Conservation (phyloP, 2,113 vertebrate species). For the Pipra filicauda region DNA sequence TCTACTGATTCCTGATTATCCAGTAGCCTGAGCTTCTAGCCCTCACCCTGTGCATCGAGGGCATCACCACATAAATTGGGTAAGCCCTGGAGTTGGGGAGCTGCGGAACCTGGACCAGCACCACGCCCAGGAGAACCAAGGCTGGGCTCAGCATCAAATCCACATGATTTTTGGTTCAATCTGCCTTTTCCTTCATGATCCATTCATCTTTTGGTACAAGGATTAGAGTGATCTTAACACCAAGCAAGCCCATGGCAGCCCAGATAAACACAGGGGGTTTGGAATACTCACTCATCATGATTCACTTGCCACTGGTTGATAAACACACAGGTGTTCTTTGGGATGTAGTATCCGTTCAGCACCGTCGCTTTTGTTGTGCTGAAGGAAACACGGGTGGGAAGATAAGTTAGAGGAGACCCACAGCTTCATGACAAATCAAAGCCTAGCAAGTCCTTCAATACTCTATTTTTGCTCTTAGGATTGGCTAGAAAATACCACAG, state of each 20-base stretch:
- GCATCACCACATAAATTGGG: fast-evolving
- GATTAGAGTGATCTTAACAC: fast-evolving
- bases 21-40: neutral
- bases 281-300: constrained; percentile 87
- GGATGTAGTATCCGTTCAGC: constrained; percentile 88
- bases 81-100: neutral
- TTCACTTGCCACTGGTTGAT: constrained; percentile 97
- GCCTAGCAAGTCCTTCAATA: neutral
- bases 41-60: neutral
- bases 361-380: constrained; percentile 85
- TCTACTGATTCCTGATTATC: neutral
- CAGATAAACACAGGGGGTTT: fast-evolving
- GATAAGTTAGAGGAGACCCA: neutral
- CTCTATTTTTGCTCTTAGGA: neutral
- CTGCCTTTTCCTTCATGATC: fast-evolving
- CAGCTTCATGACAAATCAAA: fast-evolving
- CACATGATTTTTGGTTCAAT: fast-evolving
- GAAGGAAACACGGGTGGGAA: neutral
- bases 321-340: constrained; percentile 89
- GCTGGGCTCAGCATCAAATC: neutral
- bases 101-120: neutral
- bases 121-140: neutral
- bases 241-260: fast-evolving
- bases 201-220: fast-evolving
- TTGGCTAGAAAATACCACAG: neutral